Evolutionary conservation across 2,888 invertebrate species (phyloP).

Genomic region (Chloroclysta siterata): DNA sequence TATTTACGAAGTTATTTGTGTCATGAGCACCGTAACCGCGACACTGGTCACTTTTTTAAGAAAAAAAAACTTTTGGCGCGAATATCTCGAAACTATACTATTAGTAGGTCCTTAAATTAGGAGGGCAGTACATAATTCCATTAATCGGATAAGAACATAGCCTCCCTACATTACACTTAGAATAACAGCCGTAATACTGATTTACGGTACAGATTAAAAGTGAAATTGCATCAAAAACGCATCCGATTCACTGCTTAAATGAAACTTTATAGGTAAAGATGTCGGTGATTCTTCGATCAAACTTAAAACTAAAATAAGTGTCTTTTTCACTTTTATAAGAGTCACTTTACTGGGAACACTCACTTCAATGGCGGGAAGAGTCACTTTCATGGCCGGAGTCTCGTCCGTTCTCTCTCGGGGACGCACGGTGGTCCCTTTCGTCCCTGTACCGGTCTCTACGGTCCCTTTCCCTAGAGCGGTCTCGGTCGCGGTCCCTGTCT

Average conservation of each 20-base stretch:
- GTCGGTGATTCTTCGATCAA: conserved; percentile 57
- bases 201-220: conserved; percentile 67
- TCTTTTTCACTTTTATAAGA: conserved; percentile 31
- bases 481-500: conserved; percentile 55
- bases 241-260: conserved; percentile 56
- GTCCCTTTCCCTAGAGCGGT: conserved; percentile 68
- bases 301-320: conserved; percentile 48
- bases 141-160: conserved; percentile 62
- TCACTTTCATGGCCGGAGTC: conserved; percentile 83
- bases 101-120: too few relatives aligned
- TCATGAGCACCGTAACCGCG: too few relatives aligned
- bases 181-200: conserved; percentile 73
- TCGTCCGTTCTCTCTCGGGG: conserved; percentile 77
- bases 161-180: conserved; percentile 72
- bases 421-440: conserved; percentile 76
- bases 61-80: too few relatives aligned
- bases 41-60: too few relatives aligned
- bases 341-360: conserved; percentile 23
- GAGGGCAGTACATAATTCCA: conserved; percentile 42
- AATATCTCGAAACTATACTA: too few relatives aligned
- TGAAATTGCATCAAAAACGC: conserved; percentile 53
- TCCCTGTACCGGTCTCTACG: conserved; percentile 72
- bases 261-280: conserved; percentile 74
- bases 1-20: too few relatives aligned
- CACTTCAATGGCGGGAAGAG: conserved; percentile 75